Base-by-base conservation (phyloP, 2,888 invertebrate genomes). In the Oxytorus armatus region DNA sequence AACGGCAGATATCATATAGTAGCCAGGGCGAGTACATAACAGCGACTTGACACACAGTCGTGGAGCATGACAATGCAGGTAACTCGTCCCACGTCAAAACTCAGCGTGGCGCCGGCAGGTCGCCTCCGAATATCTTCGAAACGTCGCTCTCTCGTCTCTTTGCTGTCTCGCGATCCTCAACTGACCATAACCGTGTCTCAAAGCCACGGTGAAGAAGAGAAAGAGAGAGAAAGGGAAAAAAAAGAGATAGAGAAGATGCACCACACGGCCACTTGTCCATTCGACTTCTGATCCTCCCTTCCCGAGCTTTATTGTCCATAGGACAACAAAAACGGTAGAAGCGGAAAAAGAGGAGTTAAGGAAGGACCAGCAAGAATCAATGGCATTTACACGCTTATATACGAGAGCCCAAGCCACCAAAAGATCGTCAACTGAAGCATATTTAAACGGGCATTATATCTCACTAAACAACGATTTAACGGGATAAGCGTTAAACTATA, bases 11-110 rank as follows among this genome's bases (percentile, higher is more conserved):
- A 72, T 53, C 39, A 65, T 74, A 69, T 63, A 79, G 74, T 39
- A 74, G 36, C 8, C 25, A 49, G 57, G n/a, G n/a, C 2, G 25
- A 29, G 39, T 66, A 76, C 14, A 42, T 65, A 76, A 61, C 72
- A 51, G 42, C 18, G 75, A 72, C 66, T 78, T 77, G 70, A 74
- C 75, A 55, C 86, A 55, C 86, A 55, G 42, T 85, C 84, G 84
- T 85, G 85, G 83, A 86, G 87, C 89, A 91, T 91, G 91, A 92
- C 91, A 92, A 91, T 91, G 91, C 91, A 91, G 91, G 91, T 91
- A 91, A 89, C 89, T 90, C 89, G 90, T 91, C 90, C 90, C 87
- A 92, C 88, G 91, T 92, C 91, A 91, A 91, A 92, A 90, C 91
- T 85, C 91, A 92, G 91, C 91, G 86, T 91, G 91, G 89, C 89